Base-by-base conservation (phyloP, 1,140 invertebrate species). In the Drosophila arizonae region DNA sequence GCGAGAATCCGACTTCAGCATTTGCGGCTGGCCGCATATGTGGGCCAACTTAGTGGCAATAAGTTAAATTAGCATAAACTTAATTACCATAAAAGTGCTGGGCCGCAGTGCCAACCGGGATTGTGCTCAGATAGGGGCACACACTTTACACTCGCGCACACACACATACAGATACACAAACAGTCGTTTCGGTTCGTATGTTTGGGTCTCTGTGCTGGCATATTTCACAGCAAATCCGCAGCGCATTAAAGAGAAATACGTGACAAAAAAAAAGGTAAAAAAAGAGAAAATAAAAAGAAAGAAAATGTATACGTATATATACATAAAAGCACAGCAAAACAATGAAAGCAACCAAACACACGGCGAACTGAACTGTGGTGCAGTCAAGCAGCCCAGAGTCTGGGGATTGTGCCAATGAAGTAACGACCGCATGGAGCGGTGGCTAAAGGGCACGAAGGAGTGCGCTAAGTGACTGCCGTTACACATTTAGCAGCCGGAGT, bases 1-100 rank as follows among this genome's bases (percentile, higher is more conserved):
- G 26, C 51, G 28, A 11, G 45, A 41, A 46, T 46, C 36, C 52
- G 45, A 41, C 30, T 43, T 51, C 60, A 63, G 76, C 65, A 64
- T 72, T 75, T 87, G 84, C 66, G 82, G 82, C 63, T 88, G 82
- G 79, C 82, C 82, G 82, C 82, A 87, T 87, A 87, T 87, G 82
- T 87, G 82, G 82, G 82, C 79, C 82, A 87, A 87, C 82, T 87
- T 87, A 87, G 82, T 87, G 79, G 82, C 84, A 82, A 87, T 87
- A 87, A 88, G 82, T 87, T 87, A 87, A 87, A 87, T 87, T 87
- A 87, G 82, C 84, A 87, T 87, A 87, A 87, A 87, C 82, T 88
- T 87, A 87, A 87, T 87, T 87, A 87, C 82, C 84, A 87, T 87
- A 87, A 87, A 86, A 87, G 82, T 87, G 82, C 73, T 68, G 82